Conservation (phyloP, 1,140 invertebrate species). For the Eulimnadia texana region DNA sequence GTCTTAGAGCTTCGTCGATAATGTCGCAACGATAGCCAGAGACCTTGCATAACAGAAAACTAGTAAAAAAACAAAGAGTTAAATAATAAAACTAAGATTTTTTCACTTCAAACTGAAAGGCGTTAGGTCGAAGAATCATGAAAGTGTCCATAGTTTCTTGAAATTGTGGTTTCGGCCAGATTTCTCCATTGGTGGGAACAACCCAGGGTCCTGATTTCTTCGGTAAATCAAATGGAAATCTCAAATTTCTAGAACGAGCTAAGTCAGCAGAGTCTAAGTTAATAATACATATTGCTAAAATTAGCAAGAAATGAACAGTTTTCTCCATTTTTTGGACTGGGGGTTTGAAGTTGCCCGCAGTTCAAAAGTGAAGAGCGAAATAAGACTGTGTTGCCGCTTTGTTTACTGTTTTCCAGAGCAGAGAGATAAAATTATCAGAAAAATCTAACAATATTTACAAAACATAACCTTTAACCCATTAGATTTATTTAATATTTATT, state of each 20-base stretch:
- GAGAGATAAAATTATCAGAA: too few species aligned
- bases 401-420: too few species aligned
- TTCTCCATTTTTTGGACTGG: too few species aligned
- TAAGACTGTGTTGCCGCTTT: too few species aligned
- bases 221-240: conserved; percentile 15
- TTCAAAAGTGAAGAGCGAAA: too few species aligned
- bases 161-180: conserved; percentile 30
- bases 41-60: conserved; percentile 21
- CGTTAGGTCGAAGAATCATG: conserved; percentile 22
- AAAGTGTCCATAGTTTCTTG: conserved; percentile 16
- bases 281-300: too few species aligned
- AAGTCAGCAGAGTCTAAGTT: too few species aligned
- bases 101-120: conserved; percentile 22
- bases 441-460: too few species aligned
- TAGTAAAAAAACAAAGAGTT: conserved; percentile 13
- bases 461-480: too few species aligned
- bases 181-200: conserved; percentile 29
- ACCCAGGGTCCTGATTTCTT: conserved; percentile 24
- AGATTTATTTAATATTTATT: too few species aligned
- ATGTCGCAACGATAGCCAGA: conserved; percentile 35
- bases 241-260: not conserved
- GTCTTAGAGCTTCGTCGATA: conserved; percentile 36
- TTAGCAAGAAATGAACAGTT: too few species aligned
- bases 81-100: not conserved
- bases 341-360: too few species aligned